Evolutionary conservation across 37 sponge, comb jelly and placozoan species (phyloP), one percentile per base, ranked within the genome.

Genomic region (Halisarca cf. caerulea): DNA sequence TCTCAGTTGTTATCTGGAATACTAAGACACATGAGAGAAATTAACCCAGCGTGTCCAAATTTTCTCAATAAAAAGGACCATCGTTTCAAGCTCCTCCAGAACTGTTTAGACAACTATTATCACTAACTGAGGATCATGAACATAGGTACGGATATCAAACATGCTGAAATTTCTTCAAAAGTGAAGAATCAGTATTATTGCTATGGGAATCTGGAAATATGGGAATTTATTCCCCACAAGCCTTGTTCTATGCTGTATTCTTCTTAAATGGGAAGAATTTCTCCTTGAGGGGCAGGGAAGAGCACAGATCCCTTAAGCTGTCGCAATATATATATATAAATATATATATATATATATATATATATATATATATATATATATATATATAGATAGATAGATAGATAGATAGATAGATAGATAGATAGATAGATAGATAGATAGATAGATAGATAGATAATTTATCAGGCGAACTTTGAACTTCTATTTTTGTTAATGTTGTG

Each of bases 251-350:
- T 38, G 39, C 43, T 14, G 78, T 77, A 23, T 77, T 77, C n/a
- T 77, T 24, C 43, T 70, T 37, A 21, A 77, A 77, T 77, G 78
- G 78, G 2, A 77, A 40, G 43, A 77, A 77, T 38, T 40, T 77
- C 43, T 77, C 45, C 43, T 47, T 77, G 47, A 42, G 27, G 1
- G 78, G 78, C 6, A 47, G 78, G 39, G 78, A 77, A 2, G 78
- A 77, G 43, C 78, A 77, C 45, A 32, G 78, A 7, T 25, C n/a
- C 45, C 45, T 77, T 41, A 40, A 32, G 18, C 23, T 77, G 18
- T 77, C 78, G 3, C 47, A 77, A 17, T 18, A n/a, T n/a, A n/a
- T n/a, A n/a, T n/a, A n/a, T n/a, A n/a, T n/a, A n/a, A n/a, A n/a
- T n/a, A n/a, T n/a, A n/a, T n/a, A n/a, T n/a, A n/a, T n/a, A n/a